Percentiles rank a stretch among this genome's conserved stretches.
Evolutionary conservation across 37 sponge, comb jelly and placozoan species (phyloP).

Genomic region (Beroe forskalii): DNA sequence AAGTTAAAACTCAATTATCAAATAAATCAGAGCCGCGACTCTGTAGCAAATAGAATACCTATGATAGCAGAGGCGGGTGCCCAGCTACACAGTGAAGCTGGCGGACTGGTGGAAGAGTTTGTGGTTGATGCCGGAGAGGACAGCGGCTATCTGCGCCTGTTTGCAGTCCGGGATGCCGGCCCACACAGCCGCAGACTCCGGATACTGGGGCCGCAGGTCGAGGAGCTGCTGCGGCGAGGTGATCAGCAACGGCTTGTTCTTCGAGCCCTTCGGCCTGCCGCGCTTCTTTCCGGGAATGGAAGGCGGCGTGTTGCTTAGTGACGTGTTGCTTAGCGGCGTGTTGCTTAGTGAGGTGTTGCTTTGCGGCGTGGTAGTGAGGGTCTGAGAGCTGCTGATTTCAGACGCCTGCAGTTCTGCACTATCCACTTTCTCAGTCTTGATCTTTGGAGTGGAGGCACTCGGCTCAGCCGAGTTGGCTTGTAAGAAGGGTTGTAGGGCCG

Average conservation of each 20-base stretch:
- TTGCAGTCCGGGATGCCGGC: conserved; percentile 14
- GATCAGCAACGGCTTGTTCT: conserved; percentile 34
- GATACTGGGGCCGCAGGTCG: neutral
- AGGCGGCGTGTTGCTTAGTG: neutral
- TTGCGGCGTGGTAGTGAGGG: no score
- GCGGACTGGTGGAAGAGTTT: conserved; percentile 20
- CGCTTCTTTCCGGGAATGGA: conserved; percentile 4
- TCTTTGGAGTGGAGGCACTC: no score
- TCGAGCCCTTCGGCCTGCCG: conserved; percentile 40
- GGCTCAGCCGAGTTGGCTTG: no score
- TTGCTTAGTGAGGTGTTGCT: neutral
- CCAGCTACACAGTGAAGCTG: conserved; percentile 25
- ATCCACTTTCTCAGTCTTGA: no score
- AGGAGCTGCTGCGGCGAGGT: conserved; percentile 52
- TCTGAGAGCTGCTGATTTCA: no score
- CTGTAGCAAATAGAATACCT: no score
- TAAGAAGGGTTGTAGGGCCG: no score
- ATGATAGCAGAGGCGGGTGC: no score
- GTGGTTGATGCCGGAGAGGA: conserved; percentile 15
- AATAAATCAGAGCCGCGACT: no score
- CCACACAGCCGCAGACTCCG: neutral
- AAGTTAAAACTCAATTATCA: no score
- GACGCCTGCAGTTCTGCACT: no score
- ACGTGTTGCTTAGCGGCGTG: neutral
- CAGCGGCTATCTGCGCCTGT: conserved; percentile 7